Base-by-base conservation (phyloP, 2,888 invertebrate genomes). In the Mesopsocus fuscifrons region DNA sequence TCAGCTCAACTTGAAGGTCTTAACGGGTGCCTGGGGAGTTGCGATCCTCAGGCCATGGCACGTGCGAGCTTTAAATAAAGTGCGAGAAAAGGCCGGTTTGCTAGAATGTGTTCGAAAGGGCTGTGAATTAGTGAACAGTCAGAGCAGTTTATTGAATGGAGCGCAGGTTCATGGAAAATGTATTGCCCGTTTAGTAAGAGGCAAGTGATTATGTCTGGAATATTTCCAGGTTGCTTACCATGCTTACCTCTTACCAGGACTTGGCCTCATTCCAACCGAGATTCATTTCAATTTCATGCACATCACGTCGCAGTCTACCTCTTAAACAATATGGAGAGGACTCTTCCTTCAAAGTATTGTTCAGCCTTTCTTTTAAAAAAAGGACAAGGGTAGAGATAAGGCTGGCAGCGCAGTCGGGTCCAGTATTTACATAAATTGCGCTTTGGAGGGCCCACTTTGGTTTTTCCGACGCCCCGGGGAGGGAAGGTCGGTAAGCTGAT, bases 121-220 rank as follows among this genome's bases (percentile, higher is more conserved):
- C n/a, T n/a, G n/a, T n/a, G n/a, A n/a, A n/a, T n/a, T n/a, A n/a
- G 26, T 26, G 26, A 26, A 9, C 26, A 26, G 6, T 26, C 11
- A 11, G 26, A 11, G 11, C 26, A 26, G 6, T 26, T 6, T 26
- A 26, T 26, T 9, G 26, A 11, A 26, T 11, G 11, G 11, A 26
- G 11, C 26, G 26, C 26, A 26, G 11, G 6, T 26, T 26, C 16
- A 38, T 38, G 20, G 15, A 38, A 38, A 38, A 38, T 38, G 16
- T 18, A 38, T 33, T n/a, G n/a, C n/a, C n/a, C 38, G 38, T 38
- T 38, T 38, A 38, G 38, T 20, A 38, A 38, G 21, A 16, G 38
- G 38, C 38, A 38, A 38, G 38, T 17, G 38, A 38, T 38, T 38
- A 38, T 26, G 11, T 38, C 38, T 38, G 38, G 38, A 38, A 38